These are phyloP conservation scores for Tridacna gigas DNA, from an alignment of 2,888 invertebrate species.

Conservation along the genomic window DNA sequence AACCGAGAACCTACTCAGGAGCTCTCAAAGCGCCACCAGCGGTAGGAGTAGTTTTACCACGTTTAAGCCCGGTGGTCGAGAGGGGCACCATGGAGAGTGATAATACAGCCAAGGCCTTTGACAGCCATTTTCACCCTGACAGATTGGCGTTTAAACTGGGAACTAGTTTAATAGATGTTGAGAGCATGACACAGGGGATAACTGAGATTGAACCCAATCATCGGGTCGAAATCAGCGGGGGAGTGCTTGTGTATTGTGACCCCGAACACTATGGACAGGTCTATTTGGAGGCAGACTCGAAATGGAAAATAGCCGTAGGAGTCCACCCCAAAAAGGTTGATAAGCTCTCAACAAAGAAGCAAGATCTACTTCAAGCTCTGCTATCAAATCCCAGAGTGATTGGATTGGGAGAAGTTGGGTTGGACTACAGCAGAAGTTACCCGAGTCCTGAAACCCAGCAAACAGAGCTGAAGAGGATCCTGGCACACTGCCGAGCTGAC, in stretches of 20 bases:
- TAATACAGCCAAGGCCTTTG: background rate
- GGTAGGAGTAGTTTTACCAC: background rate
- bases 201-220: background rate
- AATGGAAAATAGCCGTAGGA: background rate
- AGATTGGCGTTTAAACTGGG: background rate
- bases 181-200: background rate
- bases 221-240: background rate
- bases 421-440: background rate
- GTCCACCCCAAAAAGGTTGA: background rate
- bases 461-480: no score
- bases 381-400: background rate
- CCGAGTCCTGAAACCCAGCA: no score
- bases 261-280: background rate
- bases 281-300: background rate
- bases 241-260: background rate
- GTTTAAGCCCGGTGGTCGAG: background rate
- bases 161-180: background rate
- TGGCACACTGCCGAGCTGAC: no score
- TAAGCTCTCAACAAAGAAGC: background rate
- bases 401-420: background rate
- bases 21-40: background rate
- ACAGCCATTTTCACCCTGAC: background rate
- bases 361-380: background rate
- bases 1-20: background rate
- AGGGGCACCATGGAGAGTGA: no score